Evolutionary conservation across 2,888 invertebrate species (phyloP).

Genomic region (Teleiodes luculella): DNA sequence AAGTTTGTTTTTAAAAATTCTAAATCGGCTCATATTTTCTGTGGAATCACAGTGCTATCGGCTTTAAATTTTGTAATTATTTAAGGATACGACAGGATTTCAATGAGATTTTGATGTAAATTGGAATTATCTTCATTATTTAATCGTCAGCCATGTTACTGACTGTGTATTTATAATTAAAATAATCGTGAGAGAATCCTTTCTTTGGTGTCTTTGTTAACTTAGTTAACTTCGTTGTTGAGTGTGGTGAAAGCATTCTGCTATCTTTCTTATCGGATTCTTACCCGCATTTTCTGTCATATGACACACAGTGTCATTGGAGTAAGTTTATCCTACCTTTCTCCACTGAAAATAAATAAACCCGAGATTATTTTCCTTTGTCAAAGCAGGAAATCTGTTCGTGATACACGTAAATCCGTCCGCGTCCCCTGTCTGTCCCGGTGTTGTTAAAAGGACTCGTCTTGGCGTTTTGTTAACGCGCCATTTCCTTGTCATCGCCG

Average conservation of each 20-base stretch:
- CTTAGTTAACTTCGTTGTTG: slow-evolving; percentile 24
- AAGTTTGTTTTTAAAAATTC: slow-evolving; percentile 28
- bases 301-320: slow-evolving; percentile 41
- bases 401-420: slow-evolving; percentile 73
- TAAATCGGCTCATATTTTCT: slow-evolving; percentile 1
- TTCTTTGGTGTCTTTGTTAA: slow-evolving; percentile 25
- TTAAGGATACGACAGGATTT: slow-evolving; percentile 25
- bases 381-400: slow-evolving; percentile 71
- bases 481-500: slow-evolving; percentile 69
- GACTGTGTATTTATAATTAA: slow-evolving; percentile 7
- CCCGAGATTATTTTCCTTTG: slow-evolving; percentile 63
- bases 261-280: slow-evolving; percentile 24
- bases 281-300: slow-evolving; percentile 33
- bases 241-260: slow-evolving; percentile 19
- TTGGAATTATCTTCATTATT: slow-evolving; percentile 22
- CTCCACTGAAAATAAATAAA: slow-evolving; percentile 55
- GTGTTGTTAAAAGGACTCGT: slow-evolving; percentile 69
- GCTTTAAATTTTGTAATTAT: slow-evolving; percentile 25
- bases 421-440: slow-evolving; percentile 69
- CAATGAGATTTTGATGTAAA: slow-evolving; percentile 30
- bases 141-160: neutral
- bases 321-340: slow-evolving; percentile 36
- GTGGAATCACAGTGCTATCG: slow-evolving; percentile 17
- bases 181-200: neutral
- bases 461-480: slow-evolving; percentile 68